Base-by-base conservation (phyloP, 1,140 invertebrate genomes). In the Macrobrachium nipponense region DNA sequence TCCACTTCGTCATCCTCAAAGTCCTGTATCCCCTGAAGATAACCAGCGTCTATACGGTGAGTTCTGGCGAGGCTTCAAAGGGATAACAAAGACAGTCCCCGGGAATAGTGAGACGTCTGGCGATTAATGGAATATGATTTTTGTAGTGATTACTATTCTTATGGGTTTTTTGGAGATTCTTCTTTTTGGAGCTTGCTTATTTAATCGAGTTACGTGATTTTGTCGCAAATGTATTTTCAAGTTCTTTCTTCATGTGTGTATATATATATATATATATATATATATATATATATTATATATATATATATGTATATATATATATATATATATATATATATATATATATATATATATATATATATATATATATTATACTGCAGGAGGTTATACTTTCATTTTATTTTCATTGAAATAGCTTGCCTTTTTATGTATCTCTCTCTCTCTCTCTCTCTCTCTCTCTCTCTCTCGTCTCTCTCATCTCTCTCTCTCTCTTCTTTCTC, bases 1-100 rank as follows among this genome's bases (percentile, higher is more conserved):
- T 86, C 8, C 76, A 79, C 27, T n/a, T 79, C n/a, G 64, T 86
- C 12, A 79, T 70, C 83, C 64, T 86, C 2, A 72, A 36, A 5
- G 76, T 86, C 18, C 20, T 86, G 61, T 79, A 86, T 44, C 83
- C 83, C 0, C 83, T 86, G 15, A 79, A 80, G 18, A 86, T 86
- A 14, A 86, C 64, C 62, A 79, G 76, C 58, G 76, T 86, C 11
- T 86, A 86, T 44, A 79, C 75, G n/a, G 83, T 86, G 51, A 79
- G 83, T 83, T 15, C 15, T 17, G 20, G 18, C 14, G 6, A 58
- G 0, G 20, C 10, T 12, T 18, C 4, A 18, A 4, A 64, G 27
- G 27, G 27, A 36, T 36, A 36, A 36, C 27, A 36, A 36, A 36
- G 27, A 36, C 27, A 36, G 27, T 36, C 27, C 27, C 27, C 27